Conservation (phyloP, 2,113 vertebrate genomes). For the Sceloporus undulatus region DNA sequence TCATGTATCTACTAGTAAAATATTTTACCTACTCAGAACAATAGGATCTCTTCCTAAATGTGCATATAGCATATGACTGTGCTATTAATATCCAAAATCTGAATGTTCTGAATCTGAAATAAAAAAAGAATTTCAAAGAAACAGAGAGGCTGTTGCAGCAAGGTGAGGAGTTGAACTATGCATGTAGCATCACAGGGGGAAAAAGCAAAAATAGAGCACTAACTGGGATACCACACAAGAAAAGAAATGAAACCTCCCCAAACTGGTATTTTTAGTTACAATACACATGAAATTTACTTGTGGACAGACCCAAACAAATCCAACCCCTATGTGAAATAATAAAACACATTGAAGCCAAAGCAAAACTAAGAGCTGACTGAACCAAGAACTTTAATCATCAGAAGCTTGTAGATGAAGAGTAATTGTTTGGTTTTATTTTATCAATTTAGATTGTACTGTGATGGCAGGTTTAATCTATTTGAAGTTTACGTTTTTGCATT, state of each 20-base stretch:
- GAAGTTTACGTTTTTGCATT: neutral
- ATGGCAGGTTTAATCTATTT: neutral
- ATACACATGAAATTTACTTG: neutral
- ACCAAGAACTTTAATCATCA: conserved; percentile 45
- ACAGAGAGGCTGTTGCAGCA: neutral
- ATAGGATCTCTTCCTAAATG: neutral
- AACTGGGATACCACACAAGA: neutral
- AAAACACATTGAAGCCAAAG: conserved; percentile 27
- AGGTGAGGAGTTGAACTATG: neutral
- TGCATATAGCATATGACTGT: no score
- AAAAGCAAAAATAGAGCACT: neutral
- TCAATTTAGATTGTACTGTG: neutral
- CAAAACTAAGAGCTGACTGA: neutral
- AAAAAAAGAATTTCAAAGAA: conserved; percentile 1
- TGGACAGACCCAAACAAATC: neutral
- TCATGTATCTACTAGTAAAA: neutral
- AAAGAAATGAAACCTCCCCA: neutral
- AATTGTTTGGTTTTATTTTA: neutral
- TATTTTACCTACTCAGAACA: neutral
- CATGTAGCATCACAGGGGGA: neutral
- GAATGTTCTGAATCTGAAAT: neutral
- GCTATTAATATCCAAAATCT: no score
- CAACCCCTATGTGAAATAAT: conserved; percentile 17
- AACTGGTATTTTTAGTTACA: neutral
- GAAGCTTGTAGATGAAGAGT: conserved; percentile 28